A percentile compares a stretch with the other conserved stretches of the same genome.
Conservation (phyloP, 2,113 vertebrate species). For the Hiodon tergisus region DNA sequence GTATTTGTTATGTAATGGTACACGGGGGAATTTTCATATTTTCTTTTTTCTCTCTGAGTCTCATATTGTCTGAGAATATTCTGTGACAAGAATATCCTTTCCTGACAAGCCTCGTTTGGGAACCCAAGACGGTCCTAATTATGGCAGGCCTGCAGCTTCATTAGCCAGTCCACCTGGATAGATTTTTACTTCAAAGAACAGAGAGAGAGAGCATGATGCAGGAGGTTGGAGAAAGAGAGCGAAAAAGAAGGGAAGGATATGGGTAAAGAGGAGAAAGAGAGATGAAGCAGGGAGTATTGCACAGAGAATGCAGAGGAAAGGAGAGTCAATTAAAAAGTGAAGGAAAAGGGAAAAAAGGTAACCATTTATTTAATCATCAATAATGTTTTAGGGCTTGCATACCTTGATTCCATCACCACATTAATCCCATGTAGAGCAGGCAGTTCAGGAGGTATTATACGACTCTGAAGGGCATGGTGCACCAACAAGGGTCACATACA, state of each 20-base stretch:
- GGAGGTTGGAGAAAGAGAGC: constrained; percentile 11
- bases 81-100: not conserved
- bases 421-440: too few relatives aligned
- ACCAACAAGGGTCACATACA: too few relatives aligned
- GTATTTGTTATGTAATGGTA: not conserved
- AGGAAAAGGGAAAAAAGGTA: not conserved
- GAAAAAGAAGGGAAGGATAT: not conserved
- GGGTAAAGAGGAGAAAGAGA: fast-evolving
- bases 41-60: constrained; percentile 6
- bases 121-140: constrained; percentile 38
- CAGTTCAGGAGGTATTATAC: too few relatives aligned
- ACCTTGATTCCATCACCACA: too few relatives aligned
- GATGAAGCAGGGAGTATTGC: not conserved
- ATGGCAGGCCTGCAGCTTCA: constrained; percentile 34
- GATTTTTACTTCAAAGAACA: constrained; percentile 49
- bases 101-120: constrained; percentile 16
- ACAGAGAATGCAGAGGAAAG: not conserved
- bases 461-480: too few relatives aligned
- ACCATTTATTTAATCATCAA: too few relatives aligned
- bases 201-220: constrained; percentile 5
- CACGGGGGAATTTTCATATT: not conserved
- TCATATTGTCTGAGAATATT: constrained; percentile 7
- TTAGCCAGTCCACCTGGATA: constrained; percentile 39
- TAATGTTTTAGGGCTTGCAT: too few relatives aligned
- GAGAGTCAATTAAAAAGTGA: not conserved